These are phyloP conservation scores for Microtus californicus DNA, from an alignment of 2,797 vertebrate genomes.

Conservation along the genomic window DNA sequence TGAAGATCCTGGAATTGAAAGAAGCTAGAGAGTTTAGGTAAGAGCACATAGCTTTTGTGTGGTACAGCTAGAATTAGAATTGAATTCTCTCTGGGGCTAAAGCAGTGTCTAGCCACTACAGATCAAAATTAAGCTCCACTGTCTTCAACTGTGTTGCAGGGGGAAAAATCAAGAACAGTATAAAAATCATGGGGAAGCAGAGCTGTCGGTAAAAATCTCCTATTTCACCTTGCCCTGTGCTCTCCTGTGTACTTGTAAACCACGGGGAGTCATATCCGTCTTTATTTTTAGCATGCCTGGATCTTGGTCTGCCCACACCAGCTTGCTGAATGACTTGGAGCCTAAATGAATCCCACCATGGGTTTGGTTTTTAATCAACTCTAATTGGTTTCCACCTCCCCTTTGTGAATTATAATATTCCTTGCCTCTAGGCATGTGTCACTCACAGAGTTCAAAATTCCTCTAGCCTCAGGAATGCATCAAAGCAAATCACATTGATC, in stretches of 20 bases:
- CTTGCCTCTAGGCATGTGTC: constrained; percentile 52
- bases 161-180: not conserved
- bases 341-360: constrained; percentile 21
- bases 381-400: constrained; percentile 68
- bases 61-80: not conserved
- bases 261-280: not conserved
- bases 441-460: constrained; percentile 21
- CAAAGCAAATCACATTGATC: constrained; percentile 53
- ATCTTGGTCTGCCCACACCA: not conserved
- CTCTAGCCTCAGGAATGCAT: constrained; percentile 53
- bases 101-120: not conserved
- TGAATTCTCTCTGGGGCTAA: not conserved
- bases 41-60: not conserved
- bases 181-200: not conserved
- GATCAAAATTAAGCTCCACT: constrained; percentile 24
- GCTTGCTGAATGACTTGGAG: constrained; percentile 22
- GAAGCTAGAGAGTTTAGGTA: not conserved
- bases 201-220: not conserved
- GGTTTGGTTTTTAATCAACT: constrained; percentile 70
- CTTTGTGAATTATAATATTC: constrained; percentile 62
- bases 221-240: not conserved
- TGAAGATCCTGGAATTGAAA: not conserved
- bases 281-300: not conserved
- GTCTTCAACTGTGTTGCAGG: not conserved
- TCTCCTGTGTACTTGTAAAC: not conserved